A percentile compares a stretch with the other conserved stretches of the same genome.
phyloP scores from a whole-genome alignment of 2,113 vertebrate species.

The Monarcha castaneiventris region DNA sequence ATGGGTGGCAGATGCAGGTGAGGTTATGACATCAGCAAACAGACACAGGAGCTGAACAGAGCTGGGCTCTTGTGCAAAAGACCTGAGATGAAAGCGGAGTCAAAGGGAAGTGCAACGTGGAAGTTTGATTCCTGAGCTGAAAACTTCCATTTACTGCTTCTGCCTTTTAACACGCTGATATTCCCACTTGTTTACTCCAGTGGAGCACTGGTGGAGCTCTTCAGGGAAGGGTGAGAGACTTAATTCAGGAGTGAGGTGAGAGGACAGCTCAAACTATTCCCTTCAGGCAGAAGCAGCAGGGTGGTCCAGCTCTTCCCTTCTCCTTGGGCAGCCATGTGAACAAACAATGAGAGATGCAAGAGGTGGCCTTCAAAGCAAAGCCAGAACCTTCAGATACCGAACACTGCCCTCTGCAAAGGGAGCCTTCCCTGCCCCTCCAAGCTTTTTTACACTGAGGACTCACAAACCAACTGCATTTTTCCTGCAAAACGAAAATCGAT shows the following conservation, averaged over 20 bases:
- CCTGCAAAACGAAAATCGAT: accelerated
- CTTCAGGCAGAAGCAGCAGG: background rate
- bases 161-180: background rate
- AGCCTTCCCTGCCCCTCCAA: background rate
- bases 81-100: background rate
- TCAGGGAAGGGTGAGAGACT: background rate
- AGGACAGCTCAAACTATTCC: background rate
- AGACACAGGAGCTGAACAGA: background rate
- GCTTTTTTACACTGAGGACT: background rate
- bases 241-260: background rate
- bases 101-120: accelerated
- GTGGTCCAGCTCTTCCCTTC: background rate
- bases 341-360: background rate
- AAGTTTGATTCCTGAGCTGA: background rate
- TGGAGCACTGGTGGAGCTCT: background rate
- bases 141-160: background rate
- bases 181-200: background rate
- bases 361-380: background rate
- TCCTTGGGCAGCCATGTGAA: background rate
- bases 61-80: background rate
- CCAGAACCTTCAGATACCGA: background rate
- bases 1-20: background rate
- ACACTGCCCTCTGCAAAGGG: background rate
- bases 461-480: background rate
- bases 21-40: background rate